Percentiles rank a stretch among this genome's conserved stretches.
phyloP scores from a whole-genome alignment of 2,113 vertebrate genomes.

The Nasalis larvatus region DNA sequence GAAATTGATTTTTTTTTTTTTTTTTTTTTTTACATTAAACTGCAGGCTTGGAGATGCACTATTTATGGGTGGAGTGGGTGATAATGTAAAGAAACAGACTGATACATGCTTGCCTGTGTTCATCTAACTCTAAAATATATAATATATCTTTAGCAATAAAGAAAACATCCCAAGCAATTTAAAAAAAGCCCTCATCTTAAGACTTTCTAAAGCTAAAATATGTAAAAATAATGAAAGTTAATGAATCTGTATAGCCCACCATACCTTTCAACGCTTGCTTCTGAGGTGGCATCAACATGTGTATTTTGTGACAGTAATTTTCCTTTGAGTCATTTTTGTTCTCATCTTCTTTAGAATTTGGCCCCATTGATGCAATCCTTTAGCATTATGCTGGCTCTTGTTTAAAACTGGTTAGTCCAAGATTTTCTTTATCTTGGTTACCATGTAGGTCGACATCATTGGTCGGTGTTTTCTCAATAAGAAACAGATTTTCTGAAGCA shows the following conservation, averaged over 20 bases:
- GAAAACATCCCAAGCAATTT: constrained; percentile 2
- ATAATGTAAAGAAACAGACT: constrained; percentile 30
- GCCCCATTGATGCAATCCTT: not conserved
- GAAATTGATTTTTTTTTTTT: constrained; percentile 58
- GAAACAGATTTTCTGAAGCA: constrained; percentile 58
- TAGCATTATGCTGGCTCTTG: constrained; percentile 48
- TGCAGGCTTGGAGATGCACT: constrained; percentile 41
- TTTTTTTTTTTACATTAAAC: constrained; percentile 53
- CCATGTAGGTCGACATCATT: not conserved
- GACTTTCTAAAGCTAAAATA: constrained; percentile 8
- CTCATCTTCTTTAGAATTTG: constrained; percentile 56
- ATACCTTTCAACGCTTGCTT: constrained; percentile 80
- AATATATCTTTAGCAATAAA: constrained; percentile 14
- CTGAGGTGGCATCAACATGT: constrained; percentile 35
- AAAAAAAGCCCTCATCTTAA: not conserved
- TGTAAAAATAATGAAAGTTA: not conserved
- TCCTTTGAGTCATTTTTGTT: constrained; percentile 58
- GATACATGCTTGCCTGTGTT: constrained; percentile 34
- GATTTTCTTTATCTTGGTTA: not conserved
- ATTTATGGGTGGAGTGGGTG: constrained; percentile 32
- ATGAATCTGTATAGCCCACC: not conserved
- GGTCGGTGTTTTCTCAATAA: constrained; percentile 9
- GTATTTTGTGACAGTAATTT: constrained; percentile 57
- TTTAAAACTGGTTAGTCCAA: not conserved
- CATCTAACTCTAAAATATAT: constrained; percentile 52